Evolutionary conservation across 2,113 vertebrate species (phyloP).

Genomic region (Forbesichthys papilliferus): DNA sequence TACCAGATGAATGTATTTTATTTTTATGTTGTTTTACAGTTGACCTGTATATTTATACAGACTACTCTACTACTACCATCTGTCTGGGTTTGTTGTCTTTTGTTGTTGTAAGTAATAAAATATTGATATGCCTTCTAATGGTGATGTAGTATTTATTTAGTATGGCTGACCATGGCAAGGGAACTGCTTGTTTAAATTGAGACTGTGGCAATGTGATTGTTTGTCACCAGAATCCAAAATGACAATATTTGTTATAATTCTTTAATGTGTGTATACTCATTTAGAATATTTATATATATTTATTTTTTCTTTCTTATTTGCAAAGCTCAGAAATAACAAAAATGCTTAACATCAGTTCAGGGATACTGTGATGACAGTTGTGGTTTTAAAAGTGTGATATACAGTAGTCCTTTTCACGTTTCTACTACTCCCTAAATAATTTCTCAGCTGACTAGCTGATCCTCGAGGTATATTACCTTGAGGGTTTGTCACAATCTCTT

Average conservation of each 20-base stretch:
- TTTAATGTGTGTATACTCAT: background rate
- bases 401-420: too few relatives aligned
- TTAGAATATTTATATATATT: too few relatives aligned
- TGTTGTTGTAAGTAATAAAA: slow-evolving; percentile 62
- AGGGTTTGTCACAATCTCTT: too few relatives aligned
- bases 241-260: background rate
- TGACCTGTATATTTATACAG: slow-evolving; percentile 9
- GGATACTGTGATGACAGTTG: too few relatives aligned
- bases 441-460: too few relatives aligned
- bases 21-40: slow-evolving; percentile 9
- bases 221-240: background rate
- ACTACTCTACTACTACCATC: background rate
- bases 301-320: too few relatives aligned
- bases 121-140: slow-evolving; percentile 40
- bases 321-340: too few relatives aligned
- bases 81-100: slow-evolving; percentile 31
- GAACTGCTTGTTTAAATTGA: background rate
- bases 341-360: too few relatives aligned
- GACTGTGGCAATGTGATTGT: background rate
- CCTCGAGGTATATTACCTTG: too few relatives aligned
- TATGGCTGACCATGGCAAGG: background rate
- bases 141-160: slow-evolving; percentile 42
- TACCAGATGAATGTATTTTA: background rate
- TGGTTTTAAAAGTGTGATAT: too few relatives aligned
- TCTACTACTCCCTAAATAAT: too few relatives aligned